A percentile compares a stretch with the other conserved stretches of the same genome.
Conservation (phyloP, 2,797 vertebrate genomes). For the Loriculus beryllinus region DNA sequence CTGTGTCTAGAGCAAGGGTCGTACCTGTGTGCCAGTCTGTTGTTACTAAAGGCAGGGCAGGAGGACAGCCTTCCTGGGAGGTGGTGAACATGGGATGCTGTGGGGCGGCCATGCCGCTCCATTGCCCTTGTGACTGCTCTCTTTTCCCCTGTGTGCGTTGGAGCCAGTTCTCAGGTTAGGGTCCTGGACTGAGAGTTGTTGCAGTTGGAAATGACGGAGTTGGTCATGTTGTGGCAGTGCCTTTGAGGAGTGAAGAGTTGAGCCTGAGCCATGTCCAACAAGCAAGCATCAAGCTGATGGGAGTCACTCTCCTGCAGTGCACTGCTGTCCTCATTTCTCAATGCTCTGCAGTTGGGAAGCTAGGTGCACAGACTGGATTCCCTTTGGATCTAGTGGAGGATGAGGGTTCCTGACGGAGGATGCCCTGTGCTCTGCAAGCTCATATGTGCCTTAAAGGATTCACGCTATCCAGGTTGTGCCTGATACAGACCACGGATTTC, state of each 20-base stretch:
- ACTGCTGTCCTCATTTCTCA: conserved; percentile 53
- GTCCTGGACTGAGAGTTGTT: neutral
- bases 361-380: conserved; percentile 63
- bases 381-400: conserved; percentile 55
- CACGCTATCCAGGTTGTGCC: conserved; percentile 70
- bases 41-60: neutral
- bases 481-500: conserved; percentile 65
- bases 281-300: conserved; percentile 34
- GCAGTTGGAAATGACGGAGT: neutral
- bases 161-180: conserved; percentile 27
- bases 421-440: conserved; percentile 16
- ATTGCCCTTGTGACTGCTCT: neutral
- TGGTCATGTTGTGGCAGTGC: conserved; percentile 12
- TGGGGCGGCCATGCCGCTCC: neutral
- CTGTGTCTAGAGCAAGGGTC: neutral
- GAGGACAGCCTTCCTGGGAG: conserved; percentile 8
- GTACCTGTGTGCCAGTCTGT: neutral
- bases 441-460: conserved; percentile 75
- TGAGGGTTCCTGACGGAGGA: conserved; percentile 24
- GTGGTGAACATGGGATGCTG: neutral
- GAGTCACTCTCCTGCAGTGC: conserved; percentile 54
- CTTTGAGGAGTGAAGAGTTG: conserved; percentile 12
- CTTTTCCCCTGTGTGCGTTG: neutral
- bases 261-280: conserved; percentile 15
- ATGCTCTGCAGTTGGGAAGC: conserved; percentile 59